Conservation (phyloP, 1,140 invertebrate genomes). For the Rhagoletis pomonella region DNA sequence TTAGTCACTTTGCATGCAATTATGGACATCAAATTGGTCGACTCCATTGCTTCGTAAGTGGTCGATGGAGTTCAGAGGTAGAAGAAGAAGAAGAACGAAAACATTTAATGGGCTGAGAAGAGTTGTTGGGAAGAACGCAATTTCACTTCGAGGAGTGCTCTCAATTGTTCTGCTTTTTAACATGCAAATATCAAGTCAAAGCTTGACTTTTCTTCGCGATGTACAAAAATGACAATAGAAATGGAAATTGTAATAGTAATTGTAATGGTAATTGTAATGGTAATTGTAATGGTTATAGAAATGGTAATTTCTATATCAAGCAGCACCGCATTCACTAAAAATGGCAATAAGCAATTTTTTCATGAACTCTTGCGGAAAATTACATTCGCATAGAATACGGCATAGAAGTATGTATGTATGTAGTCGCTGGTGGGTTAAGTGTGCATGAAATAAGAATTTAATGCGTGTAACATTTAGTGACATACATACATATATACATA, state of each 20-base stretch:
- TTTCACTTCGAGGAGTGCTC: background rate
- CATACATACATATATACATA: background rate
- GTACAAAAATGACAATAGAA: background rate
- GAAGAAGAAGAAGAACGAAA: background rate
- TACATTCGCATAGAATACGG: background rate
- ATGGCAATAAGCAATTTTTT: background rate
- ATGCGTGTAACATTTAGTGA: background rate
- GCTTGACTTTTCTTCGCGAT: background rate
- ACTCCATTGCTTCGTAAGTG: background rate
- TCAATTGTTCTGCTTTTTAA: background rate
- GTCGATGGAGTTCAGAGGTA: background rate
- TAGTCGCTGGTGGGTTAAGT: background rate
- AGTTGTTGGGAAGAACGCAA: background rate
- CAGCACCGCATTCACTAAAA: background rate
- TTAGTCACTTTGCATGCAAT: slow-evolving; percentile 42
- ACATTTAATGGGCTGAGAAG: background rate
- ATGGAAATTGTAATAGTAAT: slow-evolving; percentile 13
- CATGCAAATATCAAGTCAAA: slow-evolving; percentile 10
- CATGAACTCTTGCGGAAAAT: slow-evolving; percentile 35
- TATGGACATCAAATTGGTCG: slow-evolving; percentile 4
- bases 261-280: slow-evolving; percentile 17
- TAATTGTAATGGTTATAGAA: background rate
- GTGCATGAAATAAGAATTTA: slow-evolving; percentile 17
- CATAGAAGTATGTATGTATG: no score
- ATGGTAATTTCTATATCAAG: slow-evolving; percentile 20